These are phyloP conservation scores for Catalaphyllia jardinei DNA, from an alignment of 64 coral and sea anemone genomes.

Conservation along the genomic window DNA sequence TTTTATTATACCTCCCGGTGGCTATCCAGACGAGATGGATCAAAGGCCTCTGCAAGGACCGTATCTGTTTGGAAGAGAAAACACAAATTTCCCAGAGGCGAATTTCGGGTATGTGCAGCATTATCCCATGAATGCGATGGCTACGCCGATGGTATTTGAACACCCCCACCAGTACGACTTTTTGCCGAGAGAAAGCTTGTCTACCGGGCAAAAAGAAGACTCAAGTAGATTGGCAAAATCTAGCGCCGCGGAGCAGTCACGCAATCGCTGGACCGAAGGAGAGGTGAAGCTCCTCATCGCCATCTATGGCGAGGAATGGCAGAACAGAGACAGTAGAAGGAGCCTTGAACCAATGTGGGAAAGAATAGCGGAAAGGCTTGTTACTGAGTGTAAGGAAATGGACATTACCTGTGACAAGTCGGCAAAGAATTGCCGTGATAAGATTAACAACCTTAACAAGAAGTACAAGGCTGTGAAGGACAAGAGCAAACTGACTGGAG, in stretches of 20 bases:
- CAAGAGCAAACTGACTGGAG: constrained; percentile 27
- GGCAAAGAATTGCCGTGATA: constrained; percentile 36
- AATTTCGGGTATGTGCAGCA: too few relatives aligned
- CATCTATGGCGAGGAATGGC: constrained; percentile 23
- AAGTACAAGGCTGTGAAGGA: constrained; percentile 49
- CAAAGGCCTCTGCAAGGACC: too few relatives aligned
- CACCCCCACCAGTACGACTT: background rate
- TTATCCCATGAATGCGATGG: background rate
- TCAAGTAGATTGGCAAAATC: background rate
- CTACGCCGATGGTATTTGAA: background rate
- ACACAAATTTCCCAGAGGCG: too few relatives aligned
- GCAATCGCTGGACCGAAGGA: constrained; percentile 28
- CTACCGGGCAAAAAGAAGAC: background rate
- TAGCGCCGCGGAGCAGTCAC: background rate
- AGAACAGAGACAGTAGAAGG: constrained; percentile 22
- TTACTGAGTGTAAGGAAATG: constrained; percentile 23
- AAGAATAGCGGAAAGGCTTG: background rate
- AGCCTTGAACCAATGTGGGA: constrained; percentile 58
- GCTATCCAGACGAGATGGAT: too few relatives aligned
- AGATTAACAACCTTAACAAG: constrained; percentile 31
- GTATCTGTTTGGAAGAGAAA: too few relatives aligned
- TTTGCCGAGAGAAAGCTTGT: background rate
- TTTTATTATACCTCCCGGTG: too few relatives aligned
- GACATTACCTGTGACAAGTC: constrained; percentile 6
- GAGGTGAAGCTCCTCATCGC: constrained; percentile 38